phyloP scores from a whole-genome alignment of 2,113 vertebrate species.

The Corythoichthys haematopterus region DNA sequence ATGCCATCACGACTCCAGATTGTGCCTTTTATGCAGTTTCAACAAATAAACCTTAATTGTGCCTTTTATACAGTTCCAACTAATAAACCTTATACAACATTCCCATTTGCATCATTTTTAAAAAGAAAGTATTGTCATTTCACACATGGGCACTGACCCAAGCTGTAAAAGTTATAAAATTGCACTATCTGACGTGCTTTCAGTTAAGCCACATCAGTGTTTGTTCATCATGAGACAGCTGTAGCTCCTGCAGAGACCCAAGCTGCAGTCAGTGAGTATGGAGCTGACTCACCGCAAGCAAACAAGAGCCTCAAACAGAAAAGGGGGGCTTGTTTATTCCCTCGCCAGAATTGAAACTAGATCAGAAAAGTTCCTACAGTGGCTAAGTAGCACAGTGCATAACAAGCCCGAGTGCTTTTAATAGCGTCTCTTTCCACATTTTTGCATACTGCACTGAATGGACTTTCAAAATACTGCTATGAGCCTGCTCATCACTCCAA shows the following conservation, averaged over 20 bases:
- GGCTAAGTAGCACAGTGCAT: not conserved
- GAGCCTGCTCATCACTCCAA: not conserved
- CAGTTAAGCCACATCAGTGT: not conserved
- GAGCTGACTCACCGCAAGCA: conserved; percentile 61
- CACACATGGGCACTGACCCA: not conserved
- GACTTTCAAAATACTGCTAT: not conserved
- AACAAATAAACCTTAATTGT: no score
- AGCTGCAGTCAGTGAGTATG: conserved; percentile 33
- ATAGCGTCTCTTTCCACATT: not conserved
- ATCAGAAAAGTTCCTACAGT: conserved; percentile 8
- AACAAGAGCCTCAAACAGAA: conserved; percentile 29
- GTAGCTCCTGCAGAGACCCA: conserved; percentile 32
- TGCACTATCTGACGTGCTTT: not conserved
- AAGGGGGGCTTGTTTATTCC: conserved; percentile 26
- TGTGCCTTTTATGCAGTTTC: no score
- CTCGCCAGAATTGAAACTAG: conserved; percentile 25
- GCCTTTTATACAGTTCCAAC: no score
- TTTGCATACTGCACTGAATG: not conserved
- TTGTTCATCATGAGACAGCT: conserved; percentile 11
- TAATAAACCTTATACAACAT: not conserved
- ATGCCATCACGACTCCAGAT: no score
- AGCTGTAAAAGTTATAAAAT: not conserved
- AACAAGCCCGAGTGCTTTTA: not conserved
- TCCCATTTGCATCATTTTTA: not conserved
- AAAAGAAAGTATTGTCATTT: not conserved